Evolutionary conservation across 2,888 invertebrate genomes (phyloP).

Genomic region (Monoplex corrugatus): DNA sequence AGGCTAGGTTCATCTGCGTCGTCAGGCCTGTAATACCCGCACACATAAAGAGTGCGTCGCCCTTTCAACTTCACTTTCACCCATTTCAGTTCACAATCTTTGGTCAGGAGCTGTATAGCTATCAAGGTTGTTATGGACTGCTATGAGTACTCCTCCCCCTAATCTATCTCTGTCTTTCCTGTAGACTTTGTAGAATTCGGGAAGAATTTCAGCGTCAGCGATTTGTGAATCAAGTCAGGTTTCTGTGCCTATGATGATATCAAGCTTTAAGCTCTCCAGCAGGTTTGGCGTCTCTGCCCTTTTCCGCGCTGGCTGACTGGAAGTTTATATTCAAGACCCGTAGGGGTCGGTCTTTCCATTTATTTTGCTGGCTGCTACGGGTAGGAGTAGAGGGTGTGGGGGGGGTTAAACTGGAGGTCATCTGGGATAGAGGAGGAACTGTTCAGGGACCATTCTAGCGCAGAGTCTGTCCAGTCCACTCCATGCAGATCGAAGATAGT

Average conservation of each 20-base stretch:
- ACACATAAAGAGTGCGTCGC: constrained; percentile 6
- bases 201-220: constrained; percentile 22
- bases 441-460: too few species aligned
- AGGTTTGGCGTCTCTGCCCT: constrained; percentile 7
- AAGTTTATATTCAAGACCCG: not conserved
- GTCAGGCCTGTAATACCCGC: constrained; percentile 11
- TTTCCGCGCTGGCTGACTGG: constrained; percentile 16
- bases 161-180: not conserved
- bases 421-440: too few species aligned
- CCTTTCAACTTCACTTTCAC: not conserved
- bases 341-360: constrained; percentile 17
- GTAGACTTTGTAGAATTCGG: constrained; percentile 29
- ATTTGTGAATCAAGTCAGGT: constrained; percentile 4
- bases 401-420: too few species aligned
- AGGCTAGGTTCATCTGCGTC: not conserved
- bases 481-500: too few species aligned
- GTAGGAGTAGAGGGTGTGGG: too few species aligned
- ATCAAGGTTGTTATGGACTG: constrained; percentile 34
- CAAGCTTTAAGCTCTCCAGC: not conserved
- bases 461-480: too few species aligned
- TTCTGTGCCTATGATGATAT: constrained; percentile 21
- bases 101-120: constrained; percentile 12
- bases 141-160: not conserved
- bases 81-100: constrained; percentile 31
- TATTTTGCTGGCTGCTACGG: constrained; percentile 1